Evolutionary conservation across 2,888 invertebrate species (phyloP).

Genomic region (Scaptomyza tumidula): DNA sequence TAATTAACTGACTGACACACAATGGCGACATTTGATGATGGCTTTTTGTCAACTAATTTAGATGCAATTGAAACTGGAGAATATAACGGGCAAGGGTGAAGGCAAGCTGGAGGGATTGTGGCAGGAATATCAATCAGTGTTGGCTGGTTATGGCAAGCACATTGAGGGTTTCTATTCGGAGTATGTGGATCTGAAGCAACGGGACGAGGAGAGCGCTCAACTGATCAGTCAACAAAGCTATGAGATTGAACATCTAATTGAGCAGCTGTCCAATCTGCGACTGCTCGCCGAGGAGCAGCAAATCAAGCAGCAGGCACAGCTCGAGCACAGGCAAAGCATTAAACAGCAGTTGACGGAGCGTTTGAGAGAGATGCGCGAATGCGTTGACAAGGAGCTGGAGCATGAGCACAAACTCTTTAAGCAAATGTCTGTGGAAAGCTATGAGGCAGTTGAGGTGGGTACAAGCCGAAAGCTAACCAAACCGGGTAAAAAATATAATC

Average conservation of each 20-base stretch:
- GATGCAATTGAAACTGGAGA: conserved; percentile 84
- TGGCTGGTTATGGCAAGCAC: conserved; percentile 83
- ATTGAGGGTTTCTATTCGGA: conserved; percentile 85
- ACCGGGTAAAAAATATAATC: too few species aligned
- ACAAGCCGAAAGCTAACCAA: not conserved
- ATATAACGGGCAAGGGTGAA: conserved; percentile 84
- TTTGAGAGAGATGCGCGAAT: conserved; percentile 85
- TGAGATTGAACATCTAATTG: conserved; percentile 81
- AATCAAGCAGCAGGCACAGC: conserved; percentile 84
- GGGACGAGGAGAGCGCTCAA: conserved; percentile 83
- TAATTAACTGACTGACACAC: conserved; percentile 58
- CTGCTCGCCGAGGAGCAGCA: conserved; percentile 85
- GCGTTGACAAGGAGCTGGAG: conserved; percentile 85
- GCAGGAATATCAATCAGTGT: conserved; percentile 83
- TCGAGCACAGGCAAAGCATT: conserved; percentile 85
- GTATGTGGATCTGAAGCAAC: conserved; percentile 84
- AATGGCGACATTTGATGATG: conserved; percentile 33
- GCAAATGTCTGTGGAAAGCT: conserved; percentile 87
- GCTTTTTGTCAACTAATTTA: conserved; percentile 32
- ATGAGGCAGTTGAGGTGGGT: conserved; percentile 82
- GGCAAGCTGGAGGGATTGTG: conserved; percentile 85
- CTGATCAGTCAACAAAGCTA: conserved; percentile 82
- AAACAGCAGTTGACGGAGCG: conserved; percentile 85
- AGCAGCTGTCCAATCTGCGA: conserved; percentile 83
- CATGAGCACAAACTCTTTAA: conserved; percentile 86